Conservation (phyloP, 1,140 invertebrate species). For the Alviniconcha marisindica region DNA sequence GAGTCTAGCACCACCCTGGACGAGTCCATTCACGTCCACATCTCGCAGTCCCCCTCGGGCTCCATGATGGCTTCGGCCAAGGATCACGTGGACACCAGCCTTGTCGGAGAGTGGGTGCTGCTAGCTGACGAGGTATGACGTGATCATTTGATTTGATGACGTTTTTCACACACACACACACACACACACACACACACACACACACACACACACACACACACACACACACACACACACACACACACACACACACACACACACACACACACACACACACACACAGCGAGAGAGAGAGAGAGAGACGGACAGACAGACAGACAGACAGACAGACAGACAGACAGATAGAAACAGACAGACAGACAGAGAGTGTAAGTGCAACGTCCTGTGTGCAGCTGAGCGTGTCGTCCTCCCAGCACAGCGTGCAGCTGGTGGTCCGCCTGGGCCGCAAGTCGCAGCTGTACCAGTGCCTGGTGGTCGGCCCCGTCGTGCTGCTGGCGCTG, state of each 20-base stretch:
- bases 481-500: slow-evolving; percentile 39
- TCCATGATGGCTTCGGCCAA: slow-evolving; percentile 25
- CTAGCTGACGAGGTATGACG: neutral
- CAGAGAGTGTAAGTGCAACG: neutral
- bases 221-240: neutral
- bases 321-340: neutral
- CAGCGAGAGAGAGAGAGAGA: neutral
- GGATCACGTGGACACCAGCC: slow-evolving; percentile 33
- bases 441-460: slow-evolving; percentile 33
- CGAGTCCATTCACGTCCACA: slow-evolving; percentile 38
- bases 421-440: slow-evolving; percentile 30
- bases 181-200: neutral
- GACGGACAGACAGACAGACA: neutral
- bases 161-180: neutral
- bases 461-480: slow-evolving; percentile 37
- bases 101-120: slow-evolving; percentile 19
- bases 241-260: no score
- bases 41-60: slow-evolving; percentile 20
- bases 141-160: neutral
- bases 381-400: slow-evolving; percentile 6
- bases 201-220: neutral
- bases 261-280: no score
- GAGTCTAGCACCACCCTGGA: neutral
- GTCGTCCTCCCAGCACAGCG: neutral
- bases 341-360: neutral